These are phyloP conservation scores for Pluvialis apricaria DNA, from an alignment of 2,113 vertebrate genomes.

Conservation along the genomic window DNA sequence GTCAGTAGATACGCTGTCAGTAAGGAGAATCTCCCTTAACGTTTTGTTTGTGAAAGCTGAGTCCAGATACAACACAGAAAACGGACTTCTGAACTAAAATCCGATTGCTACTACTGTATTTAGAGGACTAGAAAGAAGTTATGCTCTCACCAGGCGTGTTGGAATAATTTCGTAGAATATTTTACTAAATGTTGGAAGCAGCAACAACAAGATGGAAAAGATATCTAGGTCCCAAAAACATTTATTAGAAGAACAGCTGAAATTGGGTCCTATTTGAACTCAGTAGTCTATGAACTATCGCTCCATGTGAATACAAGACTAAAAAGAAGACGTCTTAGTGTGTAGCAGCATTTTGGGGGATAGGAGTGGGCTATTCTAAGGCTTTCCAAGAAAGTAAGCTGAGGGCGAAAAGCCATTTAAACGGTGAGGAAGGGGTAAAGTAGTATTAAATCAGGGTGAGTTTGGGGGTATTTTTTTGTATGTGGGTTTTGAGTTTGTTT, in stretches of 20 bases:
- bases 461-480: neutral
- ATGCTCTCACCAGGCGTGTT: neutral
- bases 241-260: neutral
- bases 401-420: neutral
- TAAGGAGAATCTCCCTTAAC: neutral
- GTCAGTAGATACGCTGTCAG: neutral
- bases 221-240: neutral
- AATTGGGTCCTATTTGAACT: neutral
- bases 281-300: no score
- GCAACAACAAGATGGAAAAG: neutral
- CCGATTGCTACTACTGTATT: neutral
- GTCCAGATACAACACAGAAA: neutral
- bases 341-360: neutral
- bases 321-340: neutral
- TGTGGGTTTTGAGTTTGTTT: neutral
- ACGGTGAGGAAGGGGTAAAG: neutral
- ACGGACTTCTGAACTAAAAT: neutral
- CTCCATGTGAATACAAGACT: neutral
- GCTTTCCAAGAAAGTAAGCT: neutral
- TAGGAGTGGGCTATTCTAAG: neutral
- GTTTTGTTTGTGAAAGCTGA: neutral
- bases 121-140: neutral
- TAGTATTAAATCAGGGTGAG: neutral
- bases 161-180: neutral
- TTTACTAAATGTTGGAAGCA: neutral